Base-by-base conservation (phyloP, 1,140 invertebrate genomes). In the Euura lappo region DNA sequence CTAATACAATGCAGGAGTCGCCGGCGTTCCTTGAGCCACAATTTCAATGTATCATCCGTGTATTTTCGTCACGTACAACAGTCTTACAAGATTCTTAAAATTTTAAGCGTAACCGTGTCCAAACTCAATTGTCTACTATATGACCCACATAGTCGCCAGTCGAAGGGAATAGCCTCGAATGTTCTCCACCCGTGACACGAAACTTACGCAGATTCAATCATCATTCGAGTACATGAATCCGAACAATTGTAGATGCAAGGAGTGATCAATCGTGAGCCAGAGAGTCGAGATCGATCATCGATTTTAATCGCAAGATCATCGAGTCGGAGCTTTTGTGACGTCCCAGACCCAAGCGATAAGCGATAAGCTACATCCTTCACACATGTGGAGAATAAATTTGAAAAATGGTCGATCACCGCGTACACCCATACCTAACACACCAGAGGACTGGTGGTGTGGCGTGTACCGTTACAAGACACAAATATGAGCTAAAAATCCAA, bases 401-500 rank as follows among this genome's bases (percentile, higher is more conserved):
- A 28, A 28, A 28, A 28, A 28, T 28, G 45, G 73, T 60, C 51
- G 10, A 60, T n/a, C 51, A 11, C 51, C 51, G 5, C 13, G 13
- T 60, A 72, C 2, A 72, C 73, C 51, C 71, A 71, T 71, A 65
- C 72, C 68, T 64, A 28, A 45, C 71, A 70, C 45, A 68, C 65
- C 44, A 28, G 75, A 72, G 73, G 74, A 72, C 69, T 28, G 74
- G 75, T 68, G 7, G 6, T 45, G 60, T 76, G 79, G 71, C 45
- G n/a, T 64, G 69, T 82, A 81, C 81, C 81, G 81, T 82, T 82
- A 82, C 45, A n/a, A 70, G 76, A 74, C 78, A 78, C 75, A 60
- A 78, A 78, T 80, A 78, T 80, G 68, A 77, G 76, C 75, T 76
- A 77, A 77, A 78, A 45, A 80, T 78, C 70, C 76, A 82, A 82